These are phyloP conservation scores for Melopsittacus undulatus DNA, from an alignment of 2,797 vertebrate genomes.

Conservation along the genomic window DNA sequence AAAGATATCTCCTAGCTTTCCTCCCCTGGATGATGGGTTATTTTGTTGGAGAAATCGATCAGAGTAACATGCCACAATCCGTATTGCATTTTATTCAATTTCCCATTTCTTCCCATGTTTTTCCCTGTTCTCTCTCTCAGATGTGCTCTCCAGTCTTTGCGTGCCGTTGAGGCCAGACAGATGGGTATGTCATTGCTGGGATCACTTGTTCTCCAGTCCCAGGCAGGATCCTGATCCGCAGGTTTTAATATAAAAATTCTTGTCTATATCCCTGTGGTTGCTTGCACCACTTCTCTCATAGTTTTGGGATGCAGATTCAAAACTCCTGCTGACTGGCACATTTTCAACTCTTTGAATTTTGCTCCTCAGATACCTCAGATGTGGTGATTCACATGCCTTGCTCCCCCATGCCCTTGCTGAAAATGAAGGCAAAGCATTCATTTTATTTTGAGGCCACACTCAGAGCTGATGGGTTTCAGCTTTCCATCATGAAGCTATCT, in stretches of 20 bases:
- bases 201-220: neutral
- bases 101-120: neutral
- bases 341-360: neutral
- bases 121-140: neutral
- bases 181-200: neutral
- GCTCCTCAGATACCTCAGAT: neutral
- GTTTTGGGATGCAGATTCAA: neutral
- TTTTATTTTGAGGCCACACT: neutral
- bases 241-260: constrained; percentile 3
- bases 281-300: neutral
- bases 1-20: neutral
- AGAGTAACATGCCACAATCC: neutral
- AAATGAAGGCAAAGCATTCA: neutral
- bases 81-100: neutral
- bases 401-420: neutral
- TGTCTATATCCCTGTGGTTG: neutral
- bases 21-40: neutral
- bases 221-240: neutral
- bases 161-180: neutral
- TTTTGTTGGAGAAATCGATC: neutral
- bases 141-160: neutral
- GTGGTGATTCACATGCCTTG: neutral
- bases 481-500: neutral
- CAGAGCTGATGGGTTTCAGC: neutral
- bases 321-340: neutral